phyloP scores from a whole-genome alignment of 1,140 invertebrate species.

The Harpegnathos saltator region DNA sequence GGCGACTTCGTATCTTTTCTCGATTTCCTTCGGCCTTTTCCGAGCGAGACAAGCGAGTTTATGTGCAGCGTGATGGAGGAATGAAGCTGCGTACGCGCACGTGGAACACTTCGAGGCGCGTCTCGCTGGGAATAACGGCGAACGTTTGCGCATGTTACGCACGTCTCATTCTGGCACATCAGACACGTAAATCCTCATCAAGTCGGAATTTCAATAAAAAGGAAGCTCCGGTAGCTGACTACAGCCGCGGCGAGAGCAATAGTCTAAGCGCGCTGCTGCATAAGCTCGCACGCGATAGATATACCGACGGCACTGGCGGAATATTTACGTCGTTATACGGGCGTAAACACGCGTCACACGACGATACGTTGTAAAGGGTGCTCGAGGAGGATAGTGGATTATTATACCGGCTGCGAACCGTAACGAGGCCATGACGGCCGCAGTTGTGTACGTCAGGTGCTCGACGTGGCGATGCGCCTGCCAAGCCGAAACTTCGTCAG shows the following conservation, averaged over 20 bases:
- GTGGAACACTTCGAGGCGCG: too few species aligned
- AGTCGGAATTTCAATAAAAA: slow-evolving; percentile 27
- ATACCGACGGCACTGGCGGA: not conserved
- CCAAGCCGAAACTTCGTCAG: slow-evolving; percentile 5
- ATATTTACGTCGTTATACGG: slow-evolving; percentile 39
- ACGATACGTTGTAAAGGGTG: slow-evolving; percentile 15
- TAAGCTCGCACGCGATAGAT: not conserved
- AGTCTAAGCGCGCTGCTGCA: not conserved
- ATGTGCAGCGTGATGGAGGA: too few species aligned
- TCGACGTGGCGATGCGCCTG: not conserved
- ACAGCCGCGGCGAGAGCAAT: not conserved
- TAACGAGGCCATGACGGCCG: slow-evolving; percentile 65
- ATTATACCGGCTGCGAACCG: slow-evolving; percentile 49
- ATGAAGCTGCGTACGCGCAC: too few species aligned
- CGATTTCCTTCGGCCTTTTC: too few species aligned
- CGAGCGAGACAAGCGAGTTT: too few species aligned
- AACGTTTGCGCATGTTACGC: too few species aligned
- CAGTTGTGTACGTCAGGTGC: slow-evolving; percentile 76
- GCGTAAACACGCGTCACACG: not conserved
- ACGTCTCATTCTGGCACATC: not conserved
- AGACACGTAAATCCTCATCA: not conserved
- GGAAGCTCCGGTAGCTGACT: not conserved
- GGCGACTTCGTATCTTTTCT: too few species aligned
- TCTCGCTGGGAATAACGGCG: too few species aligned
- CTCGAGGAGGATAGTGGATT: slow-evolving; percentile 36